Base-by-base conservation (phyloP, 2,797 vertebrate species). In the Brachyrhaphis roseni region DNA sequence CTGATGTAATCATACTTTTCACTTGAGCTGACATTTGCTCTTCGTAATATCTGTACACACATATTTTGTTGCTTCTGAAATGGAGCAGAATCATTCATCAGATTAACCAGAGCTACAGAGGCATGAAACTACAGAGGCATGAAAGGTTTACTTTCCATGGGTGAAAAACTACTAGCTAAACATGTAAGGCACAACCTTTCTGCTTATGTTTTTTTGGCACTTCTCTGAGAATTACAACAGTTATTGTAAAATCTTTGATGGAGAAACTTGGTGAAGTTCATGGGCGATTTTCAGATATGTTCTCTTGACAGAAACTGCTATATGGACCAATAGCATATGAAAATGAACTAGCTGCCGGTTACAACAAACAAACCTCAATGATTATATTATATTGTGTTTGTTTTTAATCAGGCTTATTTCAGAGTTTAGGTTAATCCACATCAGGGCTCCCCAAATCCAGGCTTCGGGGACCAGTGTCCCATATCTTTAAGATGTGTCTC, bases 1-100 rank as follows among this genome's bases (percentile, higher is more conserved):
- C 26, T 82, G 75, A 83, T 73, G 28, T 66, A 72, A 89, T 89
- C 78, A 83, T 39, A 15, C 36, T 57, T 57, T 28, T 23, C 62
- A 62, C 43, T 4, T 71, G 51, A 45, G 11, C 10, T 39, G 39
- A 55, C n/a, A 15, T 47, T 68, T 46, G 45, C 4, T 31, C 15
- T 15, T 28, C 15, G 5, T 43, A 6, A 43, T n/a, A 45, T 45
- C 20, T 68, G 20, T 16, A 71, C 26, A n/a, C 41, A 45, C 66
- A 13, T n/a, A 70, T 20, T 1, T 11, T 43, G 39, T 66, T 66
- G 31, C 15, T 43, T 23, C 20, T 68, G 10, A 68, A 68, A 68
- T 26, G 66, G 23, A 70, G 20, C 20, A 26, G 10, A 41, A 23
- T 26, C 39, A 7, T n/a, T 43, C 11, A 43, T 70, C 23, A n/a